phyloP scores from a whole-genome alignment of 1,140 invertebrate genomes.

The Littorina saxatilis region DNA sequence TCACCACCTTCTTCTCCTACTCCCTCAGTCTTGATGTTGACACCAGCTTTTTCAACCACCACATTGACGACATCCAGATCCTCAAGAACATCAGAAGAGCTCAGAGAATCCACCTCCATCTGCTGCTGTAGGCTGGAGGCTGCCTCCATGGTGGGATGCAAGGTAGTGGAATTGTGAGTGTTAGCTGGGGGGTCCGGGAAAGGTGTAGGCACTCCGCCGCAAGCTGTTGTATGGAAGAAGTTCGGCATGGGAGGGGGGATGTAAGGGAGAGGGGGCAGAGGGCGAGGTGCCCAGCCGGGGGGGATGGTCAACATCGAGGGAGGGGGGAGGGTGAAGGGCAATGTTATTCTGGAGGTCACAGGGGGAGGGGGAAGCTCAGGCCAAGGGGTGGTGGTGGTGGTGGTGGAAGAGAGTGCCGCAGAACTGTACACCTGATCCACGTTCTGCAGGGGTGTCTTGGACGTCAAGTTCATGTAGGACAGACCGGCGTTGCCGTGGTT shows the following conservation, averaged over 20 bases:
- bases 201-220: neutral
- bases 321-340: neutral
- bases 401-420: neutral
- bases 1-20: no score
- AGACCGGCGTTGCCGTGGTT: no score
- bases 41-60: no score
- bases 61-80: no score
- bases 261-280: neutral
- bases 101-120: neutral
- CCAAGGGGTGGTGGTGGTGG: neutral
- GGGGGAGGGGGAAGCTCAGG: neutral
- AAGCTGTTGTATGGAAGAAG: neutral
- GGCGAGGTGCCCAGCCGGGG: constrained; percentile 2
- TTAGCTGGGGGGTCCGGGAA: neutral
- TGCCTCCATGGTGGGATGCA: neutral
- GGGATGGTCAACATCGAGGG: neutral
- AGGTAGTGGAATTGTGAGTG: neutral
- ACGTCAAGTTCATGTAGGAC: no score
- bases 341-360: neutral
- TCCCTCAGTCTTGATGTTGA: no score
- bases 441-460: no score
- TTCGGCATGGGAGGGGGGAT: neutral
- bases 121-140: neutral
- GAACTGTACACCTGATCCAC: no score
- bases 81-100: no score